Base-by-base conservation (phyloP, 2,113 vertebrate genomes). In the Ginglymostoma cirratum region DNA sequence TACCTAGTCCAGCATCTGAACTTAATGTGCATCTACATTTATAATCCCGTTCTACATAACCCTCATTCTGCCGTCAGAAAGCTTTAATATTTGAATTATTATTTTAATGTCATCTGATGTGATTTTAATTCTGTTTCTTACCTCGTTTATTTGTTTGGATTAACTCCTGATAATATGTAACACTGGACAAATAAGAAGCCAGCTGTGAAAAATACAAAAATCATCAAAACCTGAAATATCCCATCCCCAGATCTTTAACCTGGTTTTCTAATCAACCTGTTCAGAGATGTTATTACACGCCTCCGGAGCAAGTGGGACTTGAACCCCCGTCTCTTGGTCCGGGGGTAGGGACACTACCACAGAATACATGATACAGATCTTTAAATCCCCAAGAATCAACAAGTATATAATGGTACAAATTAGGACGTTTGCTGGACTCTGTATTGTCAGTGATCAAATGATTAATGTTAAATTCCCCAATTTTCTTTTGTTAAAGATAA, bases 361-460 rank as follows among this genome's bases (percentile, higher is more conserved):
- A 61, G 55, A 61, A 61, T 61, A 61, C 10, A 61, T 61, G 55
- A 61, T 61, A 10, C 55, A 61, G 55, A 61, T 61, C 55, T 61
- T 61, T 61, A 7, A 52, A 72, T 95, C 45, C 42, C 34, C 42
- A 6, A 52, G 94, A 48, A 48, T 72, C 27, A 52, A 19, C 45
- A 95, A 70, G 23, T n/a, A 12, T 72, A 45, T 24, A 3, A 15
- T 52, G 15, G 15, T 70, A 30, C 45, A 67, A 48, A 30, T 45
- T 52, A 66, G 61, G 61, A 95, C 14, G 45, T 24, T 24, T 70
- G 92, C 66, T 67, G 23, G 27, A 38, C 15, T 52, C 42, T 72
- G 87, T 30, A 95, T 95, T 52, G 23, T 95, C 69, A 48, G 69
- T 38, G 15, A 93, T 67, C 89, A 93, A 93, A 93, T 38, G 61